Evolutionary conservation across 1,140 invertebrate species (phyloP), one percentile per base, ranked within the genome.

Genomic region (Pararge aegeria): DNA sequence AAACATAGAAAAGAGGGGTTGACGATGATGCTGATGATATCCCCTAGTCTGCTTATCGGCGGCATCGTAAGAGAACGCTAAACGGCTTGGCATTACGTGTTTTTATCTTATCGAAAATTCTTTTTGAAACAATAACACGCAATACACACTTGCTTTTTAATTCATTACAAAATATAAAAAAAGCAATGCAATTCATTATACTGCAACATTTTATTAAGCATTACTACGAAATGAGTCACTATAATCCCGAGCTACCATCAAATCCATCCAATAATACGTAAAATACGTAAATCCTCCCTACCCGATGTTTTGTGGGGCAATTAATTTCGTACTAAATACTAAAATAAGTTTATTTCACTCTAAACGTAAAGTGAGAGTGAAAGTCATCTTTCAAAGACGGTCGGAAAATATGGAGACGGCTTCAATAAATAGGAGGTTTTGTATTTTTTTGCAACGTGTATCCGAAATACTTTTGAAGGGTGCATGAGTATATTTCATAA

Each of bases 271-370:
- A 78, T 82, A 79, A 73, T 54, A 69, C 71, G 71, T 76, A 80
- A 76, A 79, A 73, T 54, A 69, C 70, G 71, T 75, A 79, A 75
- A 74, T 69, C 68, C 64, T 55, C 60, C 55, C 42, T 57, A 54
- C 51, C 54, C 46, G 64, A 71, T 72, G 70, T 75, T 79, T 76
- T 80, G 76, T 78, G 77, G 72, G 70, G 72, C 77, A 81, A 83
- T 83, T 81, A 83, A 83, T 78, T 70, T 64, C 42, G 58, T 74
- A 80, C 78, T 81, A 83, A 83, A 81, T 83, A 83, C 80, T 80
- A 70, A 81, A 83, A 80, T 83, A 77, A 71, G 68, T 82, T 77
- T 79, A 75, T 76, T 73, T 70, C 68, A 78, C 65, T 66, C 58
- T 67, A 65, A 74, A 70, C 69, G 71, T 80, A 70, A 78, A 80